phyloP scores from a whole-genome alignment of 2,797 vertebrate species.

The Rhinoraja longicauda region DNA sequence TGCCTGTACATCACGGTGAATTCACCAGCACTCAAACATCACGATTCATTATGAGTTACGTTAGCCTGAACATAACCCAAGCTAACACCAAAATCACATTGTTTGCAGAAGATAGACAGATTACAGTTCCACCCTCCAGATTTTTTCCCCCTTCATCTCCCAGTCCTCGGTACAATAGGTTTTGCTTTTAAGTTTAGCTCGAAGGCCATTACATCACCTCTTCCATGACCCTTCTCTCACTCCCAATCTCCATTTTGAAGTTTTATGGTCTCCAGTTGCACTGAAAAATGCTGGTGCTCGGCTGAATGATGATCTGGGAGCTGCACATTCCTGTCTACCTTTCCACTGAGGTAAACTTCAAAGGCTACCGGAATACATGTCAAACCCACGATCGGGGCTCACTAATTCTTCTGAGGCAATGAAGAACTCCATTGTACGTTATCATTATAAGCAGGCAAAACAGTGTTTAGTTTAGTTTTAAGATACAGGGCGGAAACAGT shows the following conservation, averaged over 20 bases:
- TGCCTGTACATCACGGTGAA: background rate
- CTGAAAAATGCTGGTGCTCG: background rate
- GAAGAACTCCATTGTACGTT: background rate
- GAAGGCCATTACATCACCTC: background rate
- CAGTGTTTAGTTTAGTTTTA: too few species aligned
- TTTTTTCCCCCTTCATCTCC: background rate
- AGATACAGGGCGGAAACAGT: too few species aligned
- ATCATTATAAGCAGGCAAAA: background rate
- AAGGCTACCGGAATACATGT: background rate
- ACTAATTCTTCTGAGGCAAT: background rate
- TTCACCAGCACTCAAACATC: background rate
- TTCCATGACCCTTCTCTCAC: background rate
- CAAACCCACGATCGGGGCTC: background rate
- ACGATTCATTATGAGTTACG: background rate
- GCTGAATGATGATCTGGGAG: background rate
- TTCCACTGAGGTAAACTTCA: background rate
- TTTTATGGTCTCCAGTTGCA: background rate
- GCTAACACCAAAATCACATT: background rate
- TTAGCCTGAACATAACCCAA: background rate
- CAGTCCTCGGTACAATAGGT: background rate
- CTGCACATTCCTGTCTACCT: background rate
- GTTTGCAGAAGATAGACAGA: background rate
- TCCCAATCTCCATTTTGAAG: constrained; percentile 19
- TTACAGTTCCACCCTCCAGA: background rate
- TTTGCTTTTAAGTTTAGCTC: background rate